phyloP scores from a whole-genome alignment of 1,140 invertebrate species.

The Caligus rogercresseyi region DNA sequence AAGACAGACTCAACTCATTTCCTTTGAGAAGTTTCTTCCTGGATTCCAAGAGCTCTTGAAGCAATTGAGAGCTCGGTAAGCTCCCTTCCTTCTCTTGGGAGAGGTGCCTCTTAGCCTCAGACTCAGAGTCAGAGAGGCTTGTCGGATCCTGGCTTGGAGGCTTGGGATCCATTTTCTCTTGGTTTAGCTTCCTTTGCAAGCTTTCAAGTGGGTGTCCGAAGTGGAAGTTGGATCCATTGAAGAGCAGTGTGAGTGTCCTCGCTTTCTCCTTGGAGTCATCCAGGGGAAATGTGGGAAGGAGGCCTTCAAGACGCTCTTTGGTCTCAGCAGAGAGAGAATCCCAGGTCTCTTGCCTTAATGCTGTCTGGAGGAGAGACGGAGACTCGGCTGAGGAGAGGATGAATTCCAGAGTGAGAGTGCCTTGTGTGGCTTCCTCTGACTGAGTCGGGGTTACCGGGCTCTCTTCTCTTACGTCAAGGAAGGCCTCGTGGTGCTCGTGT shows the following conservation, averaged over 20 bases:
- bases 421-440: background rate
- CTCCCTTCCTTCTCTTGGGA: too few species aligned
- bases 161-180: background rate
- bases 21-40: conserved; percentile 5
- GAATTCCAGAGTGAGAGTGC: background rate
- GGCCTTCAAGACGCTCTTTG: background rate
- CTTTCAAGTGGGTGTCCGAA: background rate
- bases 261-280: background rate
- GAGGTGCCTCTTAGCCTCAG: too few species aligned
- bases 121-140: too few species aligned
- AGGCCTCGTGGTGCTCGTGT: background rate
- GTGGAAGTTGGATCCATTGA: background rate
- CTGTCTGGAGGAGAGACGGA: background rate
- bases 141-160: background rate
- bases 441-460: too few species aligned
- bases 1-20: background rate
- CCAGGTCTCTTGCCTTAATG: background rate
- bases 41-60: background rate
- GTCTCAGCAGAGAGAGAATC: background rate
- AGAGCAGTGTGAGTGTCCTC: background rate
- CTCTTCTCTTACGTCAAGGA: too few species aligned
- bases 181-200: background rate
- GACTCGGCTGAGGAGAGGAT: background rate
- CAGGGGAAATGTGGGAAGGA: background rate
- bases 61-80: background rate